These are phyloP conservation scores for Megaceryle torquata DNA, from an alignment of 2,113 vertebrate species.

Conservation along the genomic window DNA sequence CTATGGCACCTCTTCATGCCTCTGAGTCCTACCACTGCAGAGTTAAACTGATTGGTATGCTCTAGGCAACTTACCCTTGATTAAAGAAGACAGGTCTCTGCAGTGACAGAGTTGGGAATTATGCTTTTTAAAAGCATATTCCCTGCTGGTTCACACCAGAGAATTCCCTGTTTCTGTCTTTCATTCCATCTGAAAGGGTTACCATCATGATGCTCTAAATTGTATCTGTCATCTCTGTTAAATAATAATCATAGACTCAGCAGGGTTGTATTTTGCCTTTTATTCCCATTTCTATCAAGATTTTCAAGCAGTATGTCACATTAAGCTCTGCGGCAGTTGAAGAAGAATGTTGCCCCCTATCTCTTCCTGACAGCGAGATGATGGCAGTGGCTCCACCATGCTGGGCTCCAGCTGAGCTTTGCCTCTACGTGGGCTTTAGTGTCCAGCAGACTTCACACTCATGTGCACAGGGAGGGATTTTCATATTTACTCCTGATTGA, in stretches of 20 bases:
- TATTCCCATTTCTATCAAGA: not conserved
- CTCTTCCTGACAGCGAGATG: not conserved
- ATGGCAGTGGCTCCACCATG: rapidly evolving
- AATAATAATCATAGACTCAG: not conserved
- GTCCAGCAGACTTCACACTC: rapidly evolving
- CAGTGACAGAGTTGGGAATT: not conserved
- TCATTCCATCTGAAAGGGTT: not conserved
- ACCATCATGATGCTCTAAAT: not conserved
- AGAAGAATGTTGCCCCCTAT: not conserved
- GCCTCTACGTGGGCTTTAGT: rapidly evolving
- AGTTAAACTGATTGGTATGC: not conserved
- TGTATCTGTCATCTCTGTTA: not conserved
- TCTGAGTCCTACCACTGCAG: not conserved
- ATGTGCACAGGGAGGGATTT: not conserved
- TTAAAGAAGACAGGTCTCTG: not conserved
- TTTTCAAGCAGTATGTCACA: not conserved
- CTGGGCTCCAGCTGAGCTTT: not conserved
- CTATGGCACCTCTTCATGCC: not conserved
- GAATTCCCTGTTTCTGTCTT: not conserved
- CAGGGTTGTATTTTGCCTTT: constrained; percentile 9
- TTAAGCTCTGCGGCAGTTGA: not conserved
- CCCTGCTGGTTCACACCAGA: not conserved
- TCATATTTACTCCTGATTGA: rapidly evolving
- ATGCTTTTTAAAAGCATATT: not conserved
- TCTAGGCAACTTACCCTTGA: not conserved